Evolutionary conservation across 1,140 invertebrate species (phyloP), one percentile per base, ranked within the genome.

Genomic region (Heliconius nattereri): DNA sequence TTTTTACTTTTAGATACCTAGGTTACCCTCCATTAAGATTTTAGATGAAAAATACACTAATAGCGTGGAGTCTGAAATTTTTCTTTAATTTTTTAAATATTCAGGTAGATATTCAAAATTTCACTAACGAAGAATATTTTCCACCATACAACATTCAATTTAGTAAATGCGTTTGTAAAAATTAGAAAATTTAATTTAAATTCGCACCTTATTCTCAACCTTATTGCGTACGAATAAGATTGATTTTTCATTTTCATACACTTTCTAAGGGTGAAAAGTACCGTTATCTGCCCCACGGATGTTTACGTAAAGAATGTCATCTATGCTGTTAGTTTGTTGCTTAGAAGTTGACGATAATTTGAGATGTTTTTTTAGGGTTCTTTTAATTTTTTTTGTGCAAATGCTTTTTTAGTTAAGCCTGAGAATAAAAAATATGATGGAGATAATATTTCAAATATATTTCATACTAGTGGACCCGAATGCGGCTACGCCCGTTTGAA

Each of bases 91-190:
- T 20, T 20, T 20, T 52, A 57, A 57, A 57, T 57, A 57, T 0
- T 5, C n/a, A 20, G 7, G 7, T 57, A n/a, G 3, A 9, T 57
- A 29, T 29, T 13, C 0, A 3, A 66, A 66, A 57, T 32, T 37
- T 60, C 23, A 35, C 52, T 23, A 32, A 75, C 32, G 32, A 32
- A 75, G 8, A 54, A 32, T 29, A 74, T 74, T 75, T 75, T 57
- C 52, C 52, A 23, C 72, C 60, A 66, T 73, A 75, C 52, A 83
- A 66, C 85, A 85, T 87, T 86, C 87, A 87, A 87, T 87, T 87
- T 85, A 78, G 81, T 84, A 87, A 89, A 90, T 87, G 86, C 85
- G 83, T 73, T 79, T 81, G 82, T 81, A 85, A 89, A 89, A 84
- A 87, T 87, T 83, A 78, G 78, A 76, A 85, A 84, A 85, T 80